Conservation (phyloP, 37 sponge, comb jelly and placozoan genomes). For the Crambe crambe region DNA sequence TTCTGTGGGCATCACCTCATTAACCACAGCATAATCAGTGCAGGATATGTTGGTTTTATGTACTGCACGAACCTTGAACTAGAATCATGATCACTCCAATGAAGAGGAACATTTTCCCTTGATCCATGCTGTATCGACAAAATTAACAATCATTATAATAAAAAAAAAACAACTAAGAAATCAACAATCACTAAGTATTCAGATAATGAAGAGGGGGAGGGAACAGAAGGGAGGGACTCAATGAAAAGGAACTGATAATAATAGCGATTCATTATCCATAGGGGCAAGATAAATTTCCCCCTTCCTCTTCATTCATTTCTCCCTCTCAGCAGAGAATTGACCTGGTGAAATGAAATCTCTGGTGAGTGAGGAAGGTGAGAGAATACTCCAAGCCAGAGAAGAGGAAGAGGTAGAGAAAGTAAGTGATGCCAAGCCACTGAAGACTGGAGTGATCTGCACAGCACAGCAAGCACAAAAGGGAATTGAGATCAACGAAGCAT, state of each 20-base stretch:
- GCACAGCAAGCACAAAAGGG: no score
- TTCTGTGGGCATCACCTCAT: not conserved
- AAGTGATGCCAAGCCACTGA: conserved; percentile 51
- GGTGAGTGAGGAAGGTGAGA: conserved; percentile 84
- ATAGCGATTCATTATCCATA: no score
- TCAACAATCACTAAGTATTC: no score
- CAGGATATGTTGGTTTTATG: not conserved
- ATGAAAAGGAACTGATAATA: no score
- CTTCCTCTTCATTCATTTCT: not conserved
- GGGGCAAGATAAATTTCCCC: no score
- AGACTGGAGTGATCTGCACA: conserved; percentile 58
- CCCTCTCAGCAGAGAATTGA: not conserved
- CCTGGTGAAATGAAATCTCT: conserved; percentile 83
- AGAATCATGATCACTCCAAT: conserved; percentile 85
- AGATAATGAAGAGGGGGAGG: not conserved
- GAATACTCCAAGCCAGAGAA: conserved; percentile 95
- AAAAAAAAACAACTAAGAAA: no score
- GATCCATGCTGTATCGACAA: conserved; percentile 56
- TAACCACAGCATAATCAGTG: not conserved
- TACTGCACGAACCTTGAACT: conserved; percentile 72
- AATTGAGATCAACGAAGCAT: no score
- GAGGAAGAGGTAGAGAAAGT: conserved; percentile 87
- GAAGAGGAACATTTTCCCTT: conserved; percentile 92
- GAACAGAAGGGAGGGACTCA: no score
- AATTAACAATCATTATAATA: not conserved